A percentile compares a stretch with the other conserved stretches of the same genome.
Conservation (phyloP, 2,797 vertebrate genomes). For the Cossypha heuglini region DNA sequence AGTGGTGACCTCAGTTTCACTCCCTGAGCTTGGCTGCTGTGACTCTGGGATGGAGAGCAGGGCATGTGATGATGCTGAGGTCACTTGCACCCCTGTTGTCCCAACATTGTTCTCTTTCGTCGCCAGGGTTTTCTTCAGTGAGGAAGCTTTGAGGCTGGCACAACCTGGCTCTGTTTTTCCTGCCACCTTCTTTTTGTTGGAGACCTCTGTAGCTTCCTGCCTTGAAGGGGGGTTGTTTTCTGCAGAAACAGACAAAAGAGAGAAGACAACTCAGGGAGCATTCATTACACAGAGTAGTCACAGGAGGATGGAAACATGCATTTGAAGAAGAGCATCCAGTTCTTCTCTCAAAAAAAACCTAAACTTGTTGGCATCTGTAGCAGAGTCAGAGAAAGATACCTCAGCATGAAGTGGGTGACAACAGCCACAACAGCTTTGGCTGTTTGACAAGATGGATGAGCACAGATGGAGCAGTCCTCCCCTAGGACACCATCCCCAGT, state of each 20-base stretch:
- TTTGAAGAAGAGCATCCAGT: neutral
- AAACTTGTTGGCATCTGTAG: neutral
- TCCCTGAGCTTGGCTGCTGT: neutral
- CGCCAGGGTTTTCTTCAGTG: constrained; percentile 2
- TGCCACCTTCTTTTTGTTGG: neutral
- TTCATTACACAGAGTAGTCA: neutral
- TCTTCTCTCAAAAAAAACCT: neutral
- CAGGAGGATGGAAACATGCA: neutral
- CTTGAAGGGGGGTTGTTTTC: neutral
- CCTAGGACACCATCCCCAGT: neutral
- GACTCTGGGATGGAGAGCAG: neutral
- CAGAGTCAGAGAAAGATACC: neutral
- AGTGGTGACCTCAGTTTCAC: neutral
- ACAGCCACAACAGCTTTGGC: neutral
- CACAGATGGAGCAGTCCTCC: accelerated
- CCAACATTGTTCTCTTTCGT: constrained; percentile 23
- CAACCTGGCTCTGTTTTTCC: neutral
- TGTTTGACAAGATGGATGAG: neutral
- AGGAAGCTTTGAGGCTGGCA: neutral
- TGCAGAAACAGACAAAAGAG: neutral
- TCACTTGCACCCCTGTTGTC: neutral
- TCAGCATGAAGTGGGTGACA: neutral
- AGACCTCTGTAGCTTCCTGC: neutral
- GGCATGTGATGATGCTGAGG: neutral
- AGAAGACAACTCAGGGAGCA: neutral